Conservation (phyloP, 1,140 invertebrate species). For the Antheraea pernyi region DNA sequence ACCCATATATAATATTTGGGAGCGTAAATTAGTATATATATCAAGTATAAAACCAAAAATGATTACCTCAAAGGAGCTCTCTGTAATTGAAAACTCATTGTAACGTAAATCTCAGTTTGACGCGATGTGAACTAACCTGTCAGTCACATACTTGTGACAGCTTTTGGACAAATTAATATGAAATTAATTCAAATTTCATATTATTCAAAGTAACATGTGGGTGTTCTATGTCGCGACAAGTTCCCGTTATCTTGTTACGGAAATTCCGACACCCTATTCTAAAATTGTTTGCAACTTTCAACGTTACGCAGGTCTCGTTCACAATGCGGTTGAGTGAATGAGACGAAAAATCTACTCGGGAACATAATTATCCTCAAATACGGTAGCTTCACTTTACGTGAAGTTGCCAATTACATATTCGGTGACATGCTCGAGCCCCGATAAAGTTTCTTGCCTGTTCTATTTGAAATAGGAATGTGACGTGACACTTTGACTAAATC, state of each 20-base stretch:
- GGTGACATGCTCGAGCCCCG: slow-evolving; percentile 13
- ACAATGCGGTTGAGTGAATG: neutral
- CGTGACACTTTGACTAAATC: neutral
- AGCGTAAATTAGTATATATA: neutral
- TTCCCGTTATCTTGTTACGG: slow-evolving; percentile 15
- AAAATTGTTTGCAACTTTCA: slow-evolving; percentile 16
- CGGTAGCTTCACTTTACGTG: slow-evolving; percentile 10
- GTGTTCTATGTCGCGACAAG: slow-evolving; percentile 9
- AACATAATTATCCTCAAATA: slow-evolving; percentile 11
- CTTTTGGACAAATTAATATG: slow-evolving; percentile 10
- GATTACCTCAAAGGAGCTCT: neutral
- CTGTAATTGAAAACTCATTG: neutral
- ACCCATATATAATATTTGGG: neutral
- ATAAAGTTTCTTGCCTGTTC: slow-evolving; percentile 9
- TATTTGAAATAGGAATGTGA: neutral
- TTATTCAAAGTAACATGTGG: slow-evolving; percentile 15
- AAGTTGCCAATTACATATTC: slow-evolving; percentile 20
- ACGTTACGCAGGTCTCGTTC: neutral
- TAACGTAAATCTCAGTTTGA: slow-evolving; percentile 1
- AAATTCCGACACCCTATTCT: slow-evolving; percentile 18
- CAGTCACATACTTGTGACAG: slow-evolving; percentile 5
- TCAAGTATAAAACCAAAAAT: neutral
- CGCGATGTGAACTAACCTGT: neutral
- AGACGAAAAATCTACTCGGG: neutral
- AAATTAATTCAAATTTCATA: slow-evolving; percentile 16